Conservation (phyloP, 2,888 invertebrate species). For the Serripes groenlandicus region DNA sequence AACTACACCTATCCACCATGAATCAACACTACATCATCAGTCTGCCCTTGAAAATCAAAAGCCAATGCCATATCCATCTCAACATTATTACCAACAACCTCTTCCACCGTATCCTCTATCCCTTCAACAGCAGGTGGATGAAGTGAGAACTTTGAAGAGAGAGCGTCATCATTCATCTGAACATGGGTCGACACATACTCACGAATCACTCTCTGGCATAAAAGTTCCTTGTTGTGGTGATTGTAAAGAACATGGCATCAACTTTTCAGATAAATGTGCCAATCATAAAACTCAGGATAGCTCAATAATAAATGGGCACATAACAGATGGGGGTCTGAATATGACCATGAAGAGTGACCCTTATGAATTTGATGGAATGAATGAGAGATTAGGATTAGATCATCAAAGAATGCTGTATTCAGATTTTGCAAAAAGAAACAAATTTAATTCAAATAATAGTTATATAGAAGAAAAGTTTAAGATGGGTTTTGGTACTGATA, state of each 20-base stretch:
- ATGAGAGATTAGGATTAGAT: neutral
- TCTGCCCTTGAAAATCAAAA: neutral
- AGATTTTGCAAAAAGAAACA: neutral
- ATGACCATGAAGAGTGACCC: slow-evolving; percentile 12
- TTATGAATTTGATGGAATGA: slow-evolving; percentile 8
- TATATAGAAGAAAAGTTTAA: too few species aligned
- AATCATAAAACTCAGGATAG: slow-evolving; percentile 25
- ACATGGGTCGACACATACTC: neutral
- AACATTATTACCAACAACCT: neutral
- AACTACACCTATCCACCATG: neutral
- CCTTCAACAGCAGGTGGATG: slow-evolving; percentile 22
- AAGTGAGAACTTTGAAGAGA: slow-evolving; percentile 26
- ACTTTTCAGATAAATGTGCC: slow-evolving; percentile 68
- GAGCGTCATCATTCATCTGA: neutral
- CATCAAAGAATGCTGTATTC: neutral
- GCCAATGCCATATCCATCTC: neutral
- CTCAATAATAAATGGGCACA: neutral
- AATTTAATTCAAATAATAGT: neutral
- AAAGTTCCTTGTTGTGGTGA: slow-evolving; percentile 61
- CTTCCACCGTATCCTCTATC: neutral
- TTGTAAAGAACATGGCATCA: slow-evolving; percentile 64
- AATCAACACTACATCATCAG: neutral
- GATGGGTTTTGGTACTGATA: neutral
- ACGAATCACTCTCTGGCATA: neutral
- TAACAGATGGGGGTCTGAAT: neutral